A percentile compares a stretch with the other conserved stretches of the same genome.
These are phyloP conservation scores for Artemisiospiza belli DNA, from an alignment of 2,113 vertebrate species.

Conservation along the genomic window DNA sequence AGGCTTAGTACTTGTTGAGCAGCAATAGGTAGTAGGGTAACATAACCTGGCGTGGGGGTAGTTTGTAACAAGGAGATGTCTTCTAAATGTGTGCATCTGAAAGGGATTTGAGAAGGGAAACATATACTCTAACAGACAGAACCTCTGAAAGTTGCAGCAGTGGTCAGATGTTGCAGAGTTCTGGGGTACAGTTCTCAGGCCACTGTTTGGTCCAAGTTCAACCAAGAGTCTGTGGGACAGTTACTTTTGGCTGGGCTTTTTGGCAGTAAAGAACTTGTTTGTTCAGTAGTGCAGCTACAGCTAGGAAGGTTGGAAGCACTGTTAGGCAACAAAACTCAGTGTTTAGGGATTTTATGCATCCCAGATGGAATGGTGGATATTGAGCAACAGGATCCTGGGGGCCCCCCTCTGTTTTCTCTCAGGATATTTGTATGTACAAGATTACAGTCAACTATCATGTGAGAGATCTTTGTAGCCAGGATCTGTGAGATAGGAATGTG, in stretches of 20 bases:
- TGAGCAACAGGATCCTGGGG: background rate
- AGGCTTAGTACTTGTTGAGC: background rate
- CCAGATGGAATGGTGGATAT: slow-evolving; percentile 37
- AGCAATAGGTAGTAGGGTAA: background rate
- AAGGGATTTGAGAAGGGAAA: background rate
- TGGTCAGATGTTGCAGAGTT: background rate
- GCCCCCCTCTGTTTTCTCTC: background rate
- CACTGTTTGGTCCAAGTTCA: slow-evolving; percentile 6
- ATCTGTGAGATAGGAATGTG: background rate
- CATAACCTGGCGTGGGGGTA: background rate
- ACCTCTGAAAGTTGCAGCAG: background rate
- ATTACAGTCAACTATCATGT: background rate
- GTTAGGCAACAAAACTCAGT: background rate
- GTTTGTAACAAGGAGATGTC: background rate
- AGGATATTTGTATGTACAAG: background rate
- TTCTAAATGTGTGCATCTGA: background rate
- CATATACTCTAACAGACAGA: background rate
- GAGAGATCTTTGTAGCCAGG: background rate
- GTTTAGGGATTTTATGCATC: slow-evolving; percentile 22
- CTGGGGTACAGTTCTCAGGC: background rate
- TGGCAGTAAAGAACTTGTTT: slow-evolving; percentile 48
- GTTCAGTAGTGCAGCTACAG: background rate
- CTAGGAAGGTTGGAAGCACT: slow-evolving; percentile 13
- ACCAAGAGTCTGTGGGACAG: background rate
- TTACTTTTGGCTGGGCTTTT: slow-evolving; percentile 18